Evolutionary conservation across 2,113 vertebrate species (phyloP), one percentile per base, ranked within the genome.

Genomic region (Equus quagga): DNA sequence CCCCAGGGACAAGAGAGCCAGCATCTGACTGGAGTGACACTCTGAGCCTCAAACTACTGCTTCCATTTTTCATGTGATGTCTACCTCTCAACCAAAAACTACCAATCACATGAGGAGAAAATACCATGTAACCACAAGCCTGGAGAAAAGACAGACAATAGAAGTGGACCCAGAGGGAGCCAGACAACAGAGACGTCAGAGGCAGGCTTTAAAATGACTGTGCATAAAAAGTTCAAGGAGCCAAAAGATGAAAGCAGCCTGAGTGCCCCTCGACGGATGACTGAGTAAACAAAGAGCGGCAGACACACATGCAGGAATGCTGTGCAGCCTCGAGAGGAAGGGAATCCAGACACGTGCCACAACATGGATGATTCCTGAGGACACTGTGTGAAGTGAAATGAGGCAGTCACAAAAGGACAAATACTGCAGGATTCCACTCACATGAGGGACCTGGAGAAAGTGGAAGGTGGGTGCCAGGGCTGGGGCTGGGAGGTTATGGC

Each of bases 21-120:
- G 44, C 2, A 2, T 12, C 7, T 1, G 41, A 41, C 31, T 1
- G 6, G 19, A 12, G 28, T 31, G 49, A 9, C 17, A 1, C 65
- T n/a, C 24, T 28, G 72, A 31, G 41, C 33, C 84, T 41, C 33
- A 18, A 19, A 3, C 51, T 2, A 5, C 18, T 15, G 17, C 14
- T 26, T 1, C 56, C 2, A 6, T 8, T 9, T n/a, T 46, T 21
- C 24, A 0, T 0, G 0, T 21, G 44, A 44, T 0, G 15, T 18
- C 69, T 23, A 17, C 23, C 51, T 69, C n/a, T 19, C 21, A 49
- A 1, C 12, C 8, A 62, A 41, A 62, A 64, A 65, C 6, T 4
- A 23, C 24, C 21, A 11, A 26, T 58, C 23, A 2, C 8, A 17
- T 0, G 49, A 65, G n/a, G 17, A 36, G 24, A 36, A 60, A 5